Evolutionary conservation across 2,888 invertebrate species (phyloP), one percentile per base, ranked within the genome.

Genomic region (Tipula helvola): DNA sequence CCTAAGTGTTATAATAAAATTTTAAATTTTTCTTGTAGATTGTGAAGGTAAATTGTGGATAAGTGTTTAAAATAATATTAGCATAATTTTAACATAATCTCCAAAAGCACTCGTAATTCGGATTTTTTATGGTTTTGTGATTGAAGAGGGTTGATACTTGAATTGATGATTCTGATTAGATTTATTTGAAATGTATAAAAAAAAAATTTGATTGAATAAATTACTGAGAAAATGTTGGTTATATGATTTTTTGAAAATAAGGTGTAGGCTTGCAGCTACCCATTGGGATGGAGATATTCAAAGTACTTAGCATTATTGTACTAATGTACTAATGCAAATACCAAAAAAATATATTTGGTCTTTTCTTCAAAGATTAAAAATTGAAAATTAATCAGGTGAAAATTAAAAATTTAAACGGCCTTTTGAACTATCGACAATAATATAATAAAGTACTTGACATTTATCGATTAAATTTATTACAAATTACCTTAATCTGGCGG

Each of bases 41-140:
- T 8, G 28, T 7, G 71, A 71, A 18, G 71, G 71, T 71, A 71
- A 71, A 71, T 71, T 71, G 28, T 10, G 71, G 71, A 71, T 71
- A 28, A 71, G 71, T 71, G 71, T 71, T 71, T 71, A 71, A 71
- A 71, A 71, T 71, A 71, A 71, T 71, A 71, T 71, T 71, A 71
- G 71, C 71, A 71, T 71, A 71, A 71, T 71, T 71, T 71, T 71
- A 71, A 71, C 71, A 71, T 71, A 71, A 71, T 71, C 71, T 71
- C 18, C 10, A 71, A 71, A 71, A 71, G 71, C 71, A 71, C 71
- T 71, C 71, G 71, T 71, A 71, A 71, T 28, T 71, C 28, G 3
- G 28, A 71, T 28, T 71, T 52, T 71, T 71, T 71, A 71, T 71
- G 71, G 71, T 71, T 71, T 71, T 28, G 71, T 71, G 71, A 71